Percentiles rank a stretch among this genome's conserved stretches.
These are phyloP conservation scores for Neostethus bicornis DNA, from an alignment of 2,797 vertebrate species.

Conservation along the genomic window DNA sequence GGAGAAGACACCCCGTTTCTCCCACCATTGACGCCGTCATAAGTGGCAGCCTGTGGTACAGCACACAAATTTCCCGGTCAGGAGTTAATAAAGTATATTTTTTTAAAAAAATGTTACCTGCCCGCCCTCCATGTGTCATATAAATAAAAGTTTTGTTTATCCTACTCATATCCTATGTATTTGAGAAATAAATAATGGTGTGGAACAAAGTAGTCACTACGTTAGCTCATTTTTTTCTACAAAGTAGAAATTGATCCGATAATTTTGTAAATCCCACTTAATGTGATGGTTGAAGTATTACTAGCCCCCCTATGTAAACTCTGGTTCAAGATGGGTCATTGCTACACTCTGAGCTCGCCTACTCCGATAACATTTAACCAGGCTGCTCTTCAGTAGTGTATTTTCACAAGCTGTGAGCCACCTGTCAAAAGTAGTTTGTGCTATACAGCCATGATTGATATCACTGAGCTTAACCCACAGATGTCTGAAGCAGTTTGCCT, in stretches of 20 bases:
- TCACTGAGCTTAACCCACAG: constrained; percentile 24
- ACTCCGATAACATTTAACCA: constrained; percentile 25
- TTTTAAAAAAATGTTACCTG: constrained; percentile 5
- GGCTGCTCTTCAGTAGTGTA: constrained; percentile 32
- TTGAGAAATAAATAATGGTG: constrained; percentile 3
- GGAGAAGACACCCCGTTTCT: no score
- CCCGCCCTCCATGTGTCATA: constrained; percentile 8
- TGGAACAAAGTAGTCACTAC: not conserved
- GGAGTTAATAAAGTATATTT: no score
- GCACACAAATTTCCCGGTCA: no score
- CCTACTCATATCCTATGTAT: not conserved
- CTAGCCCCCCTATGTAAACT: not conserved
- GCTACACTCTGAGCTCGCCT: constrained; percentile 7
- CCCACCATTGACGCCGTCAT: no score
- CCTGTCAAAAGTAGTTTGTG: constrained; percentile 57
- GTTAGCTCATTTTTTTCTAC: constrained; percentile 3
- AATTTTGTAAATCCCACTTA: constrained; percentile 5
- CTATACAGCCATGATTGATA: constrained; percentile 39
- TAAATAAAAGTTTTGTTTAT: constrained; percentile 19
- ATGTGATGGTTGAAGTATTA: not conserved
- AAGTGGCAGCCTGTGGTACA: no score
- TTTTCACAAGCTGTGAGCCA: constrained; percentile 53
- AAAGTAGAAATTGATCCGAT: not conserved
- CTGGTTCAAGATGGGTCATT: constrained; percentile 5
- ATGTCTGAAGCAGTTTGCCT: constrained; percentile 32